Conservation (phyloP, 2,888 invertebrate species). For the Heliconius ethilla region DNA sequence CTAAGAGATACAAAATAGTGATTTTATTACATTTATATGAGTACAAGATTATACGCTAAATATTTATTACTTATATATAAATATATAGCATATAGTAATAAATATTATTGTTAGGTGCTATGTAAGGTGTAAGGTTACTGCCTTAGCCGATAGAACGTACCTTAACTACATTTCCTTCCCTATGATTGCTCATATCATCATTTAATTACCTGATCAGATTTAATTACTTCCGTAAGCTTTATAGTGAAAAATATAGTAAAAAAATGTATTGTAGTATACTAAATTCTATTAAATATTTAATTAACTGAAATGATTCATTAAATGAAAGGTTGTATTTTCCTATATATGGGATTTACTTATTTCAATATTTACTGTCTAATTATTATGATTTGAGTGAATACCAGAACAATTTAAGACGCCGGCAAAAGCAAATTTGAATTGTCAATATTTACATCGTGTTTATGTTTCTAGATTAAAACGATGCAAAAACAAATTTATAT, state of each 20-base stretch:
- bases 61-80: not conserved
- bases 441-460: too few species aligned
- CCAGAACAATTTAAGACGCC: too few species aligned
- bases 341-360: not conserved
- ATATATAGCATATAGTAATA: too few species aligned
- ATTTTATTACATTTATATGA: conserved; percentile 7
- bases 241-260: not conserved
- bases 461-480: too few species aligned
- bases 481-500: too few species aligned
- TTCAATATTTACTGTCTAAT: not conserved
- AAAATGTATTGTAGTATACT: not conserved
- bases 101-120: not conserved
- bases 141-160: not conserved
- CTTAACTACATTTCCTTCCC: not conserved
- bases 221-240: not conserved
- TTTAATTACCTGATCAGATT: not conserved
- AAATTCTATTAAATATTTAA: not conserved
- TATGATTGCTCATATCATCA: conserved; percentile 1
- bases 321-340: not conserved
- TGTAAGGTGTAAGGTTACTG: conserved; percentile 5
- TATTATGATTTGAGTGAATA: too few species aligned
- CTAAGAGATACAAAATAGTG: not conserved
- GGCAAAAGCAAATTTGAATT: too few species aligned
- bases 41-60: not conserved
- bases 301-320: not conserved